Evolutionary conservation across 2,113 vertebrate species (phyloP).

Genomic region (Pelvicachromis taeniatus): DNA sequence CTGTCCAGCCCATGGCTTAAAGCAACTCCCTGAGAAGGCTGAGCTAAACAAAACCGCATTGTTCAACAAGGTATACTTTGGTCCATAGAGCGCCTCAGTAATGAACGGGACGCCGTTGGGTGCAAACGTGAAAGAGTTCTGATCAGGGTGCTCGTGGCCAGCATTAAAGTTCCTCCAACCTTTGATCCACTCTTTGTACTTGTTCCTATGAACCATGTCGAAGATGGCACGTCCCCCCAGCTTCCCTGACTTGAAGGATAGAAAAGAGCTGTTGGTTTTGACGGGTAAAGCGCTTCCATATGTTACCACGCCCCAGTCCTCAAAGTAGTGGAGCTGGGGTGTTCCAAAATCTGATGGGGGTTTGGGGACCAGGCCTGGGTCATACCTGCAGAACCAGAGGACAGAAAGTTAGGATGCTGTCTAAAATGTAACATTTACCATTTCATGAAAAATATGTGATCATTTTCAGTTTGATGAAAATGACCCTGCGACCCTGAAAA

Average conservation of each 20-base stretch:
- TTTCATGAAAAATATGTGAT: background rate
- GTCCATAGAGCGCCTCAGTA: slow-evolving; percentile 95
- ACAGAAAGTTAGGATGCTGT: background rate
- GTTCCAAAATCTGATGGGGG: slow-evolving; percentile 86
- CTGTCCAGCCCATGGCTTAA: slow-evolving; percentile 93
- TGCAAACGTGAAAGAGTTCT: slow-evolving; percentile 95
- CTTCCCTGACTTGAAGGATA: slow-evolving; percentile 98
- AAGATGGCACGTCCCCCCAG: slow-evolving; percentile 95
- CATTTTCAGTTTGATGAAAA: background rate
- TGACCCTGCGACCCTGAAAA: too few species aligned
- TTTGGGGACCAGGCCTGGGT: slow-evolving; percentile 79
- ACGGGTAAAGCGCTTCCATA: slow-evolving; percentile 86
- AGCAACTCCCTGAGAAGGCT: slow-evolving; percentile 81
- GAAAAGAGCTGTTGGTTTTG: slow-evolving; percentile 84
- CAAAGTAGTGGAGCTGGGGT: slow-evolving; percentile 87
- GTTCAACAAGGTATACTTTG: slow-evolving; percentile 93
- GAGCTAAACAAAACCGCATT: slow-evolving; percentile 90
- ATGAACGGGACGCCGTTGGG: slow-evolving; percentile 93
- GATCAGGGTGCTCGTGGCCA: slow-evolving; percentile 95
- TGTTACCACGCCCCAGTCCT: slow-evolving; percentile 98
- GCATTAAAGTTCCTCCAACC: slow-evolving; percentile 98
- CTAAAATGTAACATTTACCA: background rate
- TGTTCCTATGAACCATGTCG: slow-evolving; percentile 91
- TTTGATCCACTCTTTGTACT: slow-evolving; percentile 93
- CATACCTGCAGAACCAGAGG: slow-evolving; percentile 79